These are phyloP conservation scores for Craterocephalus amniculus DNA, from an alignment of 2,797 vertebrate species.

Conservation along the genomic window DNA sequence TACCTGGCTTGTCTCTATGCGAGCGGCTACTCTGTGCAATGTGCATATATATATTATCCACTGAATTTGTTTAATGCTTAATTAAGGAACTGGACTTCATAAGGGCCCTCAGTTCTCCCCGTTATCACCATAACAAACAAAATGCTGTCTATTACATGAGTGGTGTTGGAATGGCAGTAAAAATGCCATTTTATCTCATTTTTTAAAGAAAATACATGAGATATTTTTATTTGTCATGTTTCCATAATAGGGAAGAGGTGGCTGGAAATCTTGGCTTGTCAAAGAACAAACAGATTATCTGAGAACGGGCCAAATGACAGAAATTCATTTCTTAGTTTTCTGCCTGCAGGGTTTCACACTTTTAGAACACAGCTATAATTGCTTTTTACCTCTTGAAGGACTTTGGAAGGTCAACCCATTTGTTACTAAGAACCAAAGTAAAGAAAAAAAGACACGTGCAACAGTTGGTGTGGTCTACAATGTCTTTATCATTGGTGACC, in stretches of 20 bases:
- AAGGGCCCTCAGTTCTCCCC: too few species aligned
- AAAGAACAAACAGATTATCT: not conserved
- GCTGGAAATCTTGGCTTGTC: not conserved
- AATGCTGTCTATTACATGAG: too few species aligned
- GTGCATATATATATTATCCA: too few species aligned
- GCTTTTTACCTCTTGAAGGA: conserved; percentile 5
- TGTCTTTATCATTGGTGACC: not conserved
- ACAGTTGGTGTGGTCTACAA: not conserved
- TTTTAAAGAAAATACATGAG: not conserved
- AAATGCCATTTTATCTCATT: too few species aligned
- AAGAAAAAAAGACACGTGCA: not conserved
- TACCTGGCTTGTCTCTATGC: too few species aligned
- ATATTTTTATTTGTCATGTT: not conserved
- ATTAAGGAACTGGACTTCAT: too few species aligned
- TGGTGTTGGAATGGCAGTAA: too few species aligned
- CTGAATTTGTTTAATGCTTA: too few species aligned
- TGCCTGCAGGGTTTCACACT: not conserved
- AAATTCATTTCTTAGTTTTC: not conserved
- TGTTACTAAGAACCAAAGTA: conserved; percentile 4
- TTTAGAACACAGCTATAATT: conserved; percentile 8
- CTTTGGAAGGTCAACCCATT: conserved; percentile 5
- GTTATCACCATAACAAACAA: too few species aligned
- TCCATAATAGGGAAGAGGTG: not conserved
- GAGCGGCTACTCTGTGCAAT: too few species aligned
- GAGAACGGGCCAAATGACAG: not conserved